Evolutionary conservation across 2,888 invertebrate genomes (phyloP), one percentile per base, ranked within the genome.

Genomic region (Yponomeuta sedellus): DNA sequence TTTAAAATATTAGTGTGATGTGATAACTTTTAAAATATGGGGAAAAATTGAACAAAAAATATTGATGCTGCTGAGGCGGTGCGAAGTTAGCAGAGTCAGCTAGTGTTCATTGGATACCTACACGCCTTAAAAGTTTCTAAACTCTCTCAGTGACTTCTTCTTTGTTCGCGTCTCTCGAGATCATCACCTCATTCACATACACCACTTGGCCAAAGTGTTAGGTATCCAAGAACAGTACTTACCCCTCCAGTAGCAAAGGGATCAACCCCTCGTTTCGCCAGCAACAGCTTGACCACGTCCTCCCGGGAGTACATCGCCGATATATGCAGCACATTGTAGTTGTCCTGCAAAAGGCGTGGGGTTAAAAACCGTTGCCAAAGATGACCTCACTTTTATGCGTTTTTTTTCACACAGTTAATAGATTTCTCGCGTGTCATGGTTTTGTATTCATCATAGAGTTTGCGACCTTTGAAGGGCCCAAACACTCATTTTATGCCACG

Each of bases 261-360:
- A 88, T 99, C 98, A 11, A 98, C 97, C 57, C 96, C 96, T 83
- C 96, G 94, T 83, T 97, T 97, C 66, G 95, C 94, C 66, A 99
- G 92, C 62, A 99, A 92, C 65, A 97, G 90, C 79, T 97, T 97
- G 78, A 99, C 96, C 79, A 98, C 96, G 82, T 99, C 98, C 84
- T 99, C 99, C 74, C 97, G 93, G 66, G 98, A 97, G 86, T 97
- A 96, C 95, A 97, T 96, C 28, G 98, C 97, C 16, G 98, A 97
- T 83, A 98, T 96, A 88, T 99, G 99, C 66, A 98, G 93, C 44
- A 96, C 97, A 89, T 98, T 98, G 92, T 97, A 96, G 85, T 98
- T 98, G 86, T 99, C 99, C 99, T 99, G 93, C n/a, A 34, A 64
- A 56, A 44, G 2, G 16, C 5, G 5, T 12, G 44, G 8, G 44